Base-by-base conservation (phyloP, 2,113 vertebrate species). In the Sprattus sprattus region DNA sequence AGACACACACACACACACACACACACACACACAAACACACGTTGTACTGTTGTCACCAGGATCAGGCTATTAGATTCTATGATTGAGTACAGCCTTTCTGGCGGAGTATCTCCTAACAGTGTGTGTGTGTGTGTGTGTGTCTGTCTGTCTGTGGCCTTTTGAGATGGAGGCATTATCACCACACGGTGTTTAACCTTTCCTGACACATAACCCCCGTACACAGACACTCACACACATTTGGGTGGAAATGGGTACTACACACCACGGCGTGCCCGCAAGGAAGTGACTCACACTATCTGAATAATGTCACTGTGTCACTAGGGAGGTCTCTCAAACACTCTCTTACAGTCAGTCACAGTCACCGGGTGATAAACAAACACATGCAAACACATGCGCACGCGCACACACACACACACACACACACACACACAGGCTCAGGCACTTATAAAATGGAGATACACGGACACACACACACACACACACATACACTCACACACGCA, bases 121-220 rank as follows among this genome's bases (percentile, higher is more conserved):
- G 50, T 52, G 13, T 52, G 50, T 52, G 50, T 52, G 50, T 52
- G 47, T 49, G 47, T 49, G 47, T 49, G 47, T 11, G 10, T 49
- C 6, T 11, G 10, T 49, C 6, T 11, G 10, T 11, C 6, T 49
- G 47, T 49, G 47, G 47, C 10, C 47, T 49, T 11, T 49, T 49
- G 47, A 52, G 50, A 52, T 15, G 15, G 11, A 52, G 50, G 50
- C 50, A 15, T 52, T 52, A 52, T 52, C 13, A 15, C 10, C 50
- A 60, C 39, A 16, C 88, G 90, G 88, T 89, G 85, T 86, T 87
- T 93, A 91, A 93, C 93, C 93, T 92, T 94, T 92, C 57, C 52
- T 46, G 80, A 45, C 80, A 16, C 45, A 44, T 4, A 57, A 57
- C 52, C 18, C 18, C 3, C 16, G 84, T 47, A 83, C 10, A 78